Percentiles rank a stretch among this genome's conserved stretches.
Evolutionary conservation across 2,113 vertebrate species (phyloP).

Genomic region (Bostrychus sinensis): DNA sequence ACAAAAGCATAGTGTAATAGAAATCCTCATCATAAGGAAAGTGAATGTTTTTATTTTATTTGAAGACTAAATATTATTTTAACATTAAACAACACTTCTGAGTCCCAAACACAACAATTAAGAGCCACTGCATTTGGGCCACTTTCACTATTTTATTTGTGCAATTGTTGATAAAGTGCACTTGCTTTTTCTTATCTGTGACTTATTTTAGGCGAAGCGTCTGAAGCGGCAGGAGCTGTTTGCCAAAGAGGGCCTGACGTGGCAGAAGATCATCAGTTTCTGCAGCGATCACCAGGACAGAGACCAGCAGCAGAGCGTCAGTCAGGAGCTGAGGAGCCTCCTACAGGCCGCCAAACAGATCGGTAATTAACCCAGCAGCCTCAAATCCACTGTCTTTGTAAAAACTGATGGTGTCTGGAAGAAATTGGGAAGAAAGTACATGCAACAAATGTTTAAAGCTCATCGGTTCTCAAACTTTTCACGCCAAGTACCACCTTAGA

Average conservation of each 20-base stretch:
- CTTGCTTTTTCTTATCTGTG: slow-evolving; percentile 17
- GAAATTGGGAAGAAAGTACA: too few relatives aligned
- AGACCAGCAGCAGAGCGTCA: slow-evolving; percentile 80
- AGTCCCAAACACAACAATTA: too few relatives aligned
- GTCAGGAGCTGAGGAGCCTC: slow-evolving; percentile 87
- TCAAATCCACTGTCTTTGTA: slow-evolving; percentile 14
- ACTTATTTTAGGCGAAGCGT: slow-evolving; percentile 84
- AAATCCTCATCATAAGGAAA: too few relatives aligned
- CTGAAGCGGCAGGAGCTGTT: slow-evolving; percentile 85
- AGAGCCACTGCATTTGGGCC: not conserved
- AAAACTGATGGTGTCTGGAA: not conserved
- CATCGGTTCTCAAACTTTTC: too few relatives aligned
- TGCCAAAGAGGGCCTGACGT: slow-evolving; percentile 86
- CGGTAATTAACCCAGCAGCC: slow-evolving; percentile 78
- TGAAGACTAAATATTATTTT: too few relatives aligned
- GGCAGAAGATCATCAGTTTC: slow-evolving; percentile 91
- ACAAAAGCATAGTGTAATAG: too few relatives aligned
- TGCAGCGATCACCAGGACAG: slow-evolving; percentile 86
- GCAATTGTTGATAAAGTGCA: not conserved
- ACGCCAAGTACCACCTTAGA: too few relatives aligned
- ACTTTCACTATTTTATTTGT: not conserved
- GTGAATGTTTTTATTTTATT: too few relatives aligned
- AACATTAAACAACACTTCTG: too few relatives aligned
- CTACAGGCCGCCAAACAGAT: slow-evolving; percentile 92
- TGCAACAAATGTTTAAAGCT: too few relatives aligned